Percentiles rank a stretch among this genome's conserved stretches.
phyloP scores from a whole-genome alignment of 2,888 invertebrate genomes.

The Nudaria mundana region DNA sequence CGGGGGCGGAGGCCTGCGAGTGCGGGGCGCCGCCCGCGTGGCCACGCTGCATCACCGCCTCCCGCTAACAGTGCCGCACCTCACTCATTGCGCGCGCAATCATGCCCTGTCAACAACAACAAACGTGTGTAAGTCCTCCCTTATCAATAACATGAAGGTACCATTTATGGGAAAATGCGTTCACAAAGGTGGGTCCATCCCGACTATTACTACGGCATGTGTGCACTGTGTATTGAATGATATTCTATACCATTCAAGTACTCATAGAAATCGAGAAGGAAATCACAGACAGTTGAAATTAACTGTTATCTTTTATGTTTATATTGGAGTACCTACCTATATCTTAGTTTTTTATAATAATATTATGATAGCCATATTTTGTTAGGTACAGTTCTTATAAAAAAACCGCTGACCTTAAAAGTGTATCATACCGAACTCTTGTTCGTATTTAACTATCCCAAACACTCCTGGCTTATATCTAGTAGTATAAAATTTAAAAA shows the following conservation, averaged over 20 bases:
- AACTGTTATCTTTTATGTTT: neutral
- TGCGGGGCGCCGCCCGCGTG: conserved; percentile 74
- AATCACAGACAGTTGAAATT: neutral
- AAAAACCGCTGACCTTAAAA: too few species aligned
- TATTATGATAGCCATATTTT: too few species aligned
- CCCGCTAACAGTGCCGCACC: conserved; percentile 58
- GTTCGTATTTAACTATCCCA: too few species aligned
- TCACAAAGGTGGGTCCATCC: neutral
- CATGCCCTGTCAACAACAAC: conserved; percentile 38
- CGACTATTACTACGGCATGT: neutral
- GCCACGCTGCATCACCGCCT: conserved; percentile 77
- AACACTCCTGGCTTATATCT: too few species aligned
- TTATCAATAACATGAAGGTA: conserved; percentile 8
- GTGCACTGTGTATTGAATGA: neutral
- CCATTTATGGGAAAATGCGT: neutral
- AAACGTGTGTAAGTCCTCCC: conserved; percentile 14
- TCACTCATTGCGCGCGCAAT: conserved; percentile 57
- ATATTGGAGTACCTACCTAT: neutral
- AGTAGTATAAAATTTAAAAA: too few species aligned
- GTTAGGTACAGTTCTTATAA: too few species aligned
- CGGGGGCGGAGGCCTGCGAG: conserved; percentile 66
- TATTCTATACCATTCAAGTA: neutral
- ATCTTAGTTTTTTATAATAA: neutral
- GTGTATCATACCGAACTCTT: too few species aligned
- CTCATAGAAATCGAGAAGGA: neutral